phyloP scores from a whole-genome alignment of 2,888 invertebrate species.

The Cantharis flavilabris region DNA sequence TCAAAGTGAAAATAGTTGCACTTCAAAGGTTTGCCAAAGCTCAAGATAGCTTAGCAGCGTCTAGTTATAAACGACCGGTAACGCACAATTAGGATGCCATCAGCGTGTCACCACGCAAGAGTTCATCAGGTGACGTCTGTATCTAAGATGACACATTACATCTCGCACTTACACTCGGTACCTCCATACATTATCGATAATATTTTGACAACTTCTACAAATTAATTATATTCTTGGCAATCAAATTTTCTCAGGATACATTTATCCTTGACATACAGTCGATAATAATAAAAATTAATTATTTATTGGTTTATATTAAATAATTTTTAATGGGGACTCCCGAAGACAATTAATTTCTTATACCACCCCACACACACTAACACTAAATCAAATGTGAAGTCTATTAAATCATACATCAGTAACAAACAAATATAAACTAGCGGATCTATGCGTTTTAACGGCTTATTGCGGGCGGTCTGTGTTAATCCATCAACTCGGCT shows the following conservation, averaged over 20 bases:
- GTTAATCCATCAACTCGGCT: slow-evolving; percentile 51
- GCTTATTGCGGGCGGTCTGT: slow-evolving; percentile 31
- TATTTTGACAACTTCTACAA: background rate
- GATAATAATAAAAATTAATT: background rate
- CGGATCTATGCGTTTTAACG: slow-evolving; percentile 30
- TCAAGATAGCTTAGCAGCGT: slow-evolving; percentile 42
- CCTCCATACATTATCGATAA: background rate
- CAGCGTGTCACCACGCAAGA: slow-evolving; percentile 50
- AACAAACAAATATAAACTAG: slow-evolving; percentile 25
- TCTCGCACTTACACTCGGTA: background rate
- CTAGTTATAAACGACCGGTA: slow-evolving; percentile 39
- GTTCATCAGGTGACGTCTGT: slow-evolving; percentile 45
- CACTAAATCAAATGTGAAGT: slow-evolving; percentile 21
- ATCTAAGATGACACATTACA: slow-evolving; percentile 34
- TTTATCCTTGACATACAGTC: background rate
- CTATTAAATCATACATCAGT: slow-evolving; percentile 30
- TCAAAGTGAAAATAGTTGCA: slow-evolving; percentile 41
- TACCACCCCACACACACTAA: background rate
- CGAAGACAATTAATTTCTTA: slow-evolving; percentile 1
- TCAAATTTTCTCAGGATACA: background rate
- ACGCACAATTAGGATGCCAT: slow-evolving; percentile 47
- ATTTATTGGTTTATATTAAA: background rate
- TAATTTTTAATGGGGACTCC: background rate
- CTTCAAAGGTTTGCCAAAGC: slow-evolving; percentile 42
- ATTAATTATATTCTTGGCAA: background rate